A percentile compares a stretch with the other conserved stretches of the same genome.
Conservation (phyloP, 2,797 vertebrate genomes). For the Sciaenops ocellatus region DNA sequence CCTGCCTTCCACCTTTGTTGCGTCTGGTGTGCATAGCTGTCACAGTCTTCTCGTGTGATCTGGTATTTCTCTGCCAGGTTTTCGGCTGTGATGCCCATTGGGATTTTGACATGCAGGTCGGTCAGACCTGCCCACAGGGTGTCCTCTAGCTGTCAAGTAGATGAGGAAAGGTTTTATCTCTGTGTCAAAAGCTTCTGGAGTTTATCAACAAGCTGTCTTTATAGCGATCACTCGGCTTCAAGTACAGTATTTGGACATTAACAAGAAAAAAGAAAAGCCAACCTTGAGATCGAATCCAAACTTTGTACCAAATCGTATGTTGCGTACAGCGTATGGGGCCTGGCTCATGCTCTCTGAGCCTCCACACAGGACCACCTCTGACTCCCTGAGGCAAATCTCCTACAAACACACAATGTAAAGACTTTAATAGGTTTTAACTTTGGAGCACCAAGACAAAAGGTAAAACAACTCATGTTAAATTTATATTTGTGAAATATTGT, state of each 20-base stretch:
- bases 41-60: conserved; percentile 92
- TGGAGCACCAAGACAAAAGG: neutral
- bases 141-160: conserved; percentile 90
- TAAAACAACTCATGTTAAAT: neutral
- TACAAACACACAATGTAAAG: conserved; percentile 67
- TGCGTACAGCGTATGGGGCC: conserved; percentile 90
- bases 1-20: conserved; percentile 97
- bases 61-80: conserved; percentile 93
- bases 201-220: conserved; percentile 7
- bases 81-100: conserved; percentile 97
- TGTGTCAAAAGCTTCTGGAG: conserved; percentile 1
- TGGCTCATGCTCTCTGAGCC: conserved; percentile 98
- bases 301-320: conserved; percentile 93
- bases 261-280: neutral
- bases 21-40: conserved; percentile 89
- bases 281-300: conserved; percentile 92
- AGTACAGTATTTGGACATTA: neutral
- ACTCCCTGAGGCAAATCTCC: conserved; percentile 94
- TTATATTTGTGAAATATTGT: neutral
- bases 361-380: conserved; percentile 94
- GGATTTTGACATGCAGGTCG: conserved; percentile 89
- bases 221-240: neutral
- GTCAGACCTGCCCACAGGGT: conserved; percentile 92
- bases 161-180: conserved; percentile 12
- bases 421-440: conserved; percentile 7